Evolutionary conservation across 2,888 invertebrate species (phyloP).

Genomic region (Drosophila villosipedis): DNA sequence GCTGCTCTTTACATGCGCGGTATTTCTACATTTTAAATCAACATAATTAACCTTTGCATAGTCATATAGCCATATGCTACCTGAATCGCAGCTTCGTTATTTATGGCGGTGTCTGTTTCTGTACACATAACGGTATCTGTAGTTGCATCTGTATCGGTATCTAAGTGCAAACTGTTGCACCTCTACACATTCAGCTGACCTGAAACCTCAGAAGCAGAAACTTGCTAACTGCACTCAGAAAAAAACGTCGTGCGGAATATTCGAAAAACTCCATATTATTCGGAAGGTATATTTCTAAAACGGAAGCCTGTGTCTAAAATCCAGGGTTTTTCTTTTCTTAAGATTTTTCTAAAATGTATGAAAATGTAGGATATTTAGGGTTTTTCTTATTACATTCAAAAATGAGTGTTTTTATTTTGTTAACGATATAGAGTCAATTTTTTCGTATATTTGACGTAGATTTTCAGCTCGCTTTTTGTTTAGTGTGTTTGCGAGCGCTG

Average conservation of each 20-base stretch:
- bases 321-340: too few species aligned
- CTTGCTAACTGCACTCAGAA: background rate
- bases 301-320: background rate
- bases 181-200: slow-evolving; percentile 16
- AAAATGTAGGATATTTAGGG: background rate
- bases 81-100: background rate
- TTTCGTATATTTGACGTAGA: background rate
- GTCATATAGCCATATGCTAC: slow-evolving; percentile 42
- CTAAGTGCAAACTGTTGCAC: slow-evolving; percentile 15
- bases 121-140: background rate
- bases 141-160: background rate
- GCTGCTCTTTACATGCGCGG: slow-evolving; percentile 13
- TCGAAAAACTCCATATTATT: background rate
- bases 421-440: background rate
- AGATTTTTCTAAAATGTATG: background rate
- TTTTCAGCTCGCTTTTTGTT: background rate
- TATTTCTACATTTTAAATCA: background rate
- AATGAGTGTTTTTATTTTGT: background rate
- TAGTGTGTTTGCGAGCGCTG: background rate
- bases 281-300: background rate
- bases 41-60: slow-evolving; percentile 53
- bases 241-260: background rate
- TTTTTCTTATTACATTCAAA: background rate
- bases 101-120: background rate
- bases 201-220: background rate